Base-by-base conservation (phyloP, 2,888 invertebrate species). In the Crematogaster levior region DNA sequence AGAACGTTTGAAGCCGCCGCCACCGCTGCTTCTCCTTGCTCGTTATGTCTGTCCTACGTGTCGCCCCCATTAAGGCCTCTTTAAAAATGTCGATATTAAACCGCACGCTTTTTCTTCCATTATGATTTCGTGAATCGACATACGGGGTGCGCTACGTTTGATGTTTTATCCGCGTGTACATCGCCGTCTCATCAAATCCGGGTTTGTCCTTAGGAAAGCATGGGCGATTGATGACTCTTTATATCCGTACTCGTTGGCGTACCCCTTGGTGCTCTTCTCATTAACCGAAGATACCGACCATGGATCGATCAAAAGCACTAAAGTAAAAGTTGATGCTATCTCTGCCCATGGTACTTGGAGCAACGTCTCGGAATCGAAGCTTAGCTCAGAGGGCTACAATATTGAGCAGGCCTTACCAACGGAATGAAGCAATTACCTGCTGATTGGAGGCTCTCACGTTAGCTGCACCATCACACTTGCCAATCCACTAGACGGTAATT, bases 341-440 rank as follows among this genome's bases (percentile, higher is more conserved):
- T 56, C 60, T 66, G 21, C 51, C 46, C 58, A 30, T 3, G 18
- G 4, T 43, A 21, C 37, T 79, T 34, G 70, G 24, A 40, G 30
- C 37, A 63, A 68, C 85, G 61, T 40, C 48, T 66, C 75, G 30
- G 27, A n/a, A 68, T 60, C 34, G 60, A 46, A 80, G 72, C 48
- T 80, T 43, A 73, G 63, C 53, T 65, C 81, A 77, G 43, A 63
- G 85, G 63, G 53, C 72, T 80, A 81, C 86, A 85, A 86, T 85
- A 86, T 88, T 86, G 83, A 74, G 51, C 58, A 63, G 65, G 82
- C 84, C 85, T 80, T 83, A 84, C 86, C 88, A 88, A 87, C 90
- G 91, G 92, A 93, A 93, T 92, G 93, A 93, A 93, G 92, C 93
- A 94, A 94, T 94, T 93, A 94, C 91, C 92, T 90, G 91, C 92